Evolutionary conservation across 2,113 vertebrate genomes (phyloP).

Genomic region (Craseonycteris thonglongyai): DNA sequence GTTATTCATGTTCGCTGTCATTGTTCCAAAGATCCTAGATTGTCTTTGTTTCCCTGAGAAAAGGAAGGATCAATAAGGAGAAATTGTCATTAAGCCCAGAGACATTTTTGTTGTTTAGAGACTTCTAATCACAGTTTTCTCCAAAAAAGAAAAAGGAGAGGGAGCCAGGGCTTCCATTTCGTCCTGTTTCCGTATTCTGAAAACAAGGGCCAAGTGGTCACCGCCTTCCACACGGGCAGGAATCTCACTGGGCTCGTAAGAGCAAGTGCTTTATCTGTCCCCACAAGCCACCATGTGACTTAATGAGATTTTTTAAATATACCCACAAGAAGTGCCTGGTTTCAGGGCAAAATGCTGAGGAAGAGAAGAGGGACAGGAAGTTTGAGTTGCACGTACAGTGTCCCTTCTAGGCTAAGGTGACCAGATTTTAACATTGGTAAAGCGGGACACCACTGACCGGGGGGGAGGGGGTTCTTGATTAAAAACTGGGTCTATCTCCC

Average conservation of each 20-base stretch:
- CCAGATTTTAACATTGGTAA: too few species aligned
- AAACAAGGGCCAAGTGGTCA: background rate
- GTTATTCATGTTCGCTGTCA: accelerated
- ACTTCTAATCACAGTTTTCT: background rate
- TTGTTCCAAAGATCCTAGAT: accelerated
- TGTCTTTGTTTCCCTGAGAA: background rate
- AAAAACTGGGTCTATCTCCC: too few species aligned
- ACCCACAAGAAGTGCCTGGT: background rate
- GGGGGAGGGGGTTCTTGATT: too few species aligned
- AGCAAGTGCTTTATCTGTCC: background rate
- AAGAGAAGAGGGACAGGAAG: background rate
- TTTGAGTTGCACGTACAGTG: accelerated
- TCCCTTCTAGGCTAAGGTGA: too few species aligned
- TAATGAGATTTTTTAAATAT: background rate
- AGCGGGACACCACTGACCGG: too few species aligned
- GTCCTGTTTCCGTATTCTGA: background rate
- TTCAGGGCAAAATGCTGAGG: background rate
- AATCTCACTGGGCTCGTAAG: background rate
- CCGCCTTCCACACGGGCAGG: background rate
- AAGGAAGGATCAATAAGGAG: background rate
- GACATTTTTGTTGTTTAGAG: background rate
- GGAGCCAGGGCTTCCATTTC: background rate
- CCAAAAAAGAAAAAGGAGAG: background rate
- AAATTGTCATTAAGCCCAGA: background rate
- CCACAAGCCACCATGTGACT: background rate